Conservation (phyloP, 2,113 vertebrate genomes). For the Phyllopteryx taeniolatus region DNA sequence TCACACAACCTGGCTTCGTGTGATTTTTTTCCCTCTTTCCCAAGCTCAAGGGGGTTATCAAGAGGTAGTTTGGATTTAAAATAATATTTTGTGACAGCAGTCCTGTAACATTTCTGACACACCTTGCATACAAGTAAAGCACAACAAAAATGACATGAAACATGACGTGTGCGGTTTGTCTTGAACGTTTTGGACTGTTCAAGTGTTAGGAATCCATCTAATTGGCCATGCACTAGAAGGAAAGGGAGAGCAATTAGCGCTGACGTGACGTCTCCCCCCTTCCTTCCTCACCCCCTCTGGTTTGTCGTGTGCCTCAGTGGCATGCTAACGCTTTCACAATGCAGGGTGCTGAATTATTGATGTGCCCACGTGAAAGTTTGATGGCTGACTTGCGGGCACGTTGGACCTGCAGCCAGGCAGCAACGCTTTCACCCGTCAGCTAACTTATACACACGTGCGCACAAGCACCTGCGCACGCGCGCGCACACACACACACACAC, state of each 20-base stretch:
- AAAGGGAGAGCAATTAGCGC: constrained; percentile 5
- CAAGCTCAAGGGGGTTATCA: too few relatives aligned
- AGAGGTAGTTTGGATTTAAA: not conserved
- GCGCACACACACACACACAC: constrained; percentile 23
- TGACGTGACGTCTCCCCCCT: constrained; percentile 1
- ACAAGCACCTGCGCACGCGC: not conserved
- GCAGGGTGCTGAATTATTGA: constrained; percentile 72
- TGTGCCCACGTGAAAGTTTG: constrained; percentile 75
- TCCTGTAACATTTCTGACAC: not conserved
- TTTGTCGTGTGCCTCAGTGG: constrained; percentile 64
- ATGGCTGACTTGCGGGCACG: constrained; percentile 72
- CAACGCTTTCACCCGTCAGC: constrained; percentile 63
- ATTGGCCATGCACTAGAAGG: constrained; percentile 1
- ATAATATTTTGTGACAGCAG: not conserved
- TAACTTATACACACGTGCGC: constrained; percentile 16
- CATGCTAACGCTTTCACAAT: constrained; percentile 64
- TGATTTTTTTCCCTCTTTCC: too few relatives aligned
- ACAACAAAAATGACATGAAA: not conserved
- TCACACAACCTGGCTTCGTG: too few relatives aligned
- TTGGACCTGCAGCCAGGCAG: constrained; percentile 71
- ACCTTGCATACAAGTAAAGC: not conserved
- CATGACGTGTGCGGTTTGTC: not conserved
- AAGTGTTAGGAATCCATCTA: not conserved
- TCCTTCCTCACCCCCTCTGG: constrained; percentile 32
- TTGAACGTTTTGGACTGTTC: not conserved